Percentiles rank a stretch among this genome's conserved stretches.
phyloP scores from a whole-genome alignment of 2,888 invertebrate genomes.

The Magallana nippona region DNA sequence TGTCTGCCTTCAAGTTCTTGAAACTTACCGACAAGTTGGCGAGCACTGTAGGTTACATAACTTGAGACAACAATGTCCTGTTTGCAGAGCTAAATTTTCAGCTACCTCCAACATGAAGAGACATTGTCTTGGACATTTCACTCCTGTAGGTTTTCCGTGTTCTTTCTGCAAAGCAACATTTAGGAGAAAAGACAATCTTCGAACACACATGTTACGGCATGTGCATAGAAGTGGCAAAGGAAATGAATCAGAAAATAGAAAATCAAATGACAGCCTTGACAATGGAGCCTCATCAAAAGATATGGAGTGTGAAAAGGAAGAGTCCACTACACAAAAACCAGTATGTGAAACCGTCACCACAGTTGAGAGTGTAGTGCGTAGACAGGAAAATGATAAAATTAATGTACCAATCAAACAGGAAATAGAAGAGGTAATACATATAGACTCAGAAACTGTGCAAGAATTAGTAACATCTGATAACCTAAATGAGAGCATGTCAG shows the following conservation, averaged over 20 bases:
- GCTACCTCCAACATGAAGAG: slow-evolving; percentile 41
- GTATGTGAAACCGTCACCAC: neutral
- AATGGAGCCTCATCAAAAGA: neutral
- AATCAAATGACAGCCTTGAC: neutral
- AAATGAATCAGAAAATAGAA: neutral
- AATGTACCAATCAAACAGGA: neutral
- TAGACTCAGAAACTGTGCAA: neutral
- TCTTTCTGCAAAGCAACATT: slow-evolving; percentile 43
- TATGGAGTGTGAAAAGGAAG: neutral
- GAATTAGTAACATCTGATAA: neutral
- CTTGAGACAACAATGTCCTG: slow-evolving; percentile 41
- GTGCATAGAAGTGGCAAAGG: neutral
- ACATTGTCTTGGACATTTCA: slow-evolving; percentile 45
- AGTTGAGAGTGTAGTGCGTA: neutral
- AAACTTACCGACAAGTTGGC: slow-evolving; percentile 28
- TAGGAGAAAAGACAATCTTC: slow-evolving; percentile 45
- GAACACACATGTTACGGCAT: slow-evolving; percentile 42
- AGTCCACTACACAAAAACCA: neutral
- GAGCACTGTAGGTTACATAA: slow-evolving; percentile 47
- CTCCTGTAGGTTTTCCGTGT: slow-evolving; percentile 37
- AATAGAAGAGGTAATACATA: neutral
- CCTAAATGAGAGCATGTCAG: neutral
- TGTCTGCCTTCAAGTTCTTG: slow-evolving; percentile 37
- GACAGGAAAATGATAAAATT: neutral
- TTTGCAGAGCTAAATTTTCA: slow-evolving; percentile 45